Base-by-base conservation (phyloP, 2,888 invertebrate genomes). In the Sesamia inferens region DNA sequence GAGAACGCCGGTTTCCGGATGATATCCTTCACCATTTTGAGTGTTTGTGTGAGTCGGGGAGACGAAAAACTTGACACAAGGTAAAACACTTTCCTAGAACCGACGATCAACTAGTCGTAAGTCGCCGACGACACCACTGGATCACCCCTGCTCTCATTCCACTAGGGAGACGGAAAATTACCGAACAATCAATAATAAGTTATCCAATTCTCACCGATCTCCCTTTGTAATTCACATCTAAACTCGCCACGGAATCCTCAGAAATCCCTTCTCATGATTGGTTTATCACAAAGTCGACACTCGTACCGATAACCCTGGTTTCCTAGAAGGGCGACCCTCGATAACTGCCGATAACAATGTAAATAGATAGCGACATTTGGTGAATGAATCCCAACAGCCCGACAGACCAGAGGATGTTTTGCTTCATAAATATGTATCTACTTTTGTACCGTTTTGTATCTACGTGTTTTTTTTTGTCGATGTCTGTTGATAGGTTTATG, bases 251-350 rank as follows among this genome's bases (percentile, higher is more conserved):
- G 48, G 71, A 69, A 86, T 84, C 84, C 79, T 82, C 76, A 78
- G 81, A 87, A 85, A 85, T 82, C 86, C 82, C 71, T 84, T 81
- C 72, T 71, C 82, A 78, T 85, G 84, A 84, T 81, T 79, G 76
- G 81, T 81, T 86, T 86, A 86, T 86, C 86, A 78, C 67, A 73
- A 61, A 83, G 83, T 79, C 85, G 78, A 72, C 61, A 74, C 72
- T 83, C 82, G 81, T 85, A 79, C 74, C 81, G 92, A 92, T 92
- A 92, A 92, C 92, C 91, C 86, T 71, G 80, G 81, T 87, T 92
- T 92, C 92, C 89, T 86, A 85, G 90, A 91, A 92, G 89, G 90
- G 84, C 88, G 88, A 90, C 91, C 91, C 86, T 78, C 84, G 90
- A 91, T 90, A 90, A 89, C 81, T 76, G 73, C 31, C 79, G 90